phyloP scores from a whole-genome alignment of 2,797 vertebrate genomes.

The Phataginus tricuspis region DNA sequence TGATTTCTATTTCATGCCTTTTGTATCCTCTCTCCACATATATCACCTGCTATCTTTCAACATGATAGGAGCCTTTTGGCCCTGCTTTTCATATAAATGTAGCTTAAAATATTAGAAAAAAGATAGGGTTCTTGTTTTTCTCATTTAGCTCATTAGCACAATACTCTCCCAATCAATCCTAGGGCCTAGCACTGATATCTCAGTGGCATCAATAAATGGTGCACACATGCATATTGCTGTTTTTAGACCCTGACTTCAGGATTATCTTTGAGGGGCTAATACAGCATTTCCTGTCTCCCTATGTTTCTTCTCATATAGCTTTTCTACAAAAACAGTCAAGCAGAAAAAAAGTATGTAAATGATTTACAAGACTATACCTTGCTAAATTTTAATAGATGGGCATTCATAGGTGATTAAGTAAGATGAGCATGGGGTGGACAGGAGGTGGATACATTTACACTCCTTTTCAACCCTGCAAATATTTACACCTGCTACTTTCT shows the following conservation, averaged over 20 bases:
- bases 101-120: background rate
- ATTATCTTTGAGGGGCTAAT: background rate
- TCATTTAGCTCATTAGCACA: background rate
- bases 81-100: background rate
- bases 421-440: background rate
- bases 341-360: background rate
- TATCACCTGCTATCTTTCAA: background rate
- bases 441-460: background rate
- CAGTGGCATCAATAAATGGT: background rate
- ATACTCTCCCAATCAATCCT: background rate
- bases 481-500: background rate
- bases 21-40: background rate
- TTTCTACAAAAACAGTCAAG: background rate
- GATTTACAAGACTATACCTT: background rate
- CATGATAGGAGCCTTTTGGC: background rate
- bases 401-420: background rate
- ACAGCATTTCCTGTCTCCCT: background rate
- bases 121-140: background rate
- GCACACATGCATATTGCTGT: accelerated
- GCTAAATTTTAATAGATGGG: background rate
- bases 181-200: background rate
- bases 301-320: background rate
- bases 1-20: background rate
- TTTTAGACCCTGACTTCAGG: background rate
- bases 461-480: background rate